Percentiles rank a stretch among this genome's conserved stretches.
phyloP scores from a whole-genome alignment of 2,888 invertebrate genomes.

The Drosophila aldrichi region DNA sequence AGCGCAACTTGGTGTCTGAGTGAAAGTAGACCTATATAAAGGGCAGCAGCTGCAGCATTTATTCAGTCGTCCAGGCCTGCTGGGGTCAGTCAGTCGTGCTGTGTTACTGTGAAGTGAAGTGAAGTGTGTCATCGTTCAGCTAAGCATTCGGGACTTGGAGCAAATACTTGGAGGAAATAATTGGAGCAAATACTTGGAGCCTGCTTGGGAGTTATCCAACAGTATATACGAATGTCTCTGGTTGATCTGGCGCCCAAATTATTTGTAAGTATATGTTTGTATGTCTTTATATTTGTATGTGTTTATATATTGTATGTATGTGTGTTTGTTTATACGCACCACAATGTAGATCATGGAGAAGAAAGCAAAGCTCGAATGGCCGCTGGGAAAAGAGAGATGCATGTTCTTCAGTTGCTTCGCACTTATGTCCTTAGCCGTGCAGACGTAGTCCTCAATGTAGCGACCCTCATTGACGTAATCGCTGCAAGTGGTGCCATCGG shows the following conservation, averaged over 20 bases:
- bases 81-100: no score
- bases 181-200: no score
- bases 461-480: conserved; percentile 87
- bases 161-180: no score
- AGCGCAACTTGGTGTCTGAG: no score
- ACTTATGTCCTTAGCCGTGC: conserved; percentile 85
- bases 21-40: no score
- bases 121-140: background rate
- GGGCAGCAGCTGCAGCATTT: no score
- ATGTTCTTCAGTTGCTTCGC: conserved; percentile 89
- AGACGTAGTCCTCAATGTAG: conserved; percentile 91
- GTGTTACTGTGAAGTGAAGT: no score
- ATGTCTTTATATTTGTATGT: background rate
- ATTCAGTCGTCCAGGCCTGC: no score
- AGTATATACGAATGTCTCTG: background rate
- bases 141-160: background rate
- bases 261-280: background rate
- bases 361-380: conserved; percentile 95
- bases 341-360: conserved; percentile 94
- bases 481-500: conserved; percentile 86
- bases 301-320: background rate
- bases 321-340: conserved; percentile 87
- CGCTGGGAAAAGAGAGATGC: conserved; percentile 95
- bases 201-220: no score
- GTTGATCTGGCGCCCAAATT: background rate